These are phyloP conservation scores for Malaclemys terrapin DNA, from an alignment of 2,113 vertebrate genomes.

Conservation along the genomic window DNA sequence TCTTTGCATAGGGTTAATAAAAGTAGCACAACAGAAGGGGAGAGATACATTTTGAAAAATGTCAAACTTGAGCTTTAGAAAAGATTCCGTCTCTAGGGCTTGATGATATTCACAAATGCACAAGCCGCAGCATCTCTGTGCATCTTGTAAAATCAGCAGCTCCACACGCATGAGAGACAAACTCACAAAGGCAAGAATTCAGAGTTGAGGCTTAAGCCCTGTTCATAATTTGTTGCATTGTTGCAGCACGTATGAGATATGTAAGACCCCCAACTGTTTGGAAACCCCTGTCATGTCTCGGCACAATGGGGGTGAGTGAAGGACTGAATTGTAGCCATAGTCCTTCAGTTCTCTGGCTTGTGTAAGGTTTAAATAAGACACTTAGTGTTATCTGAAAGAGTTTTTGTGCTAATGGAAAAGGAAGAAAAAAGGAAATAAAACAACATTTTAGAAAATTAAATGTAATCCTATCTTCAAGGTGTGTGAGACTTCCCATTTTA, in stretches of 20 bases:
- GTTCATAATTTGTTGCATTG: constrained; percentile 80
- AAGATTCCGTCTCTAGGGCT: constrained; percentile 14
- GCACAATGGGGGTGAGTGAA: constrained; percentile 57
- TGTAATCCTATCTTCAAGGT: not conserved
- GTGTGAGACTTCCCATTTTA: not conserved
- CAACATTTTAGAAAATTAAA: constrained; percentile 40
- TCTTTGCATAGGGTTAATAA: not conserved
- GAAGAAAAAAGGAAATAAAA: constrained; percentile 9
- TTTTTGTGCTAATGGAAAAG: constrained; percentile 46
- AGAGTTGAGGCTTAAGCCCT: constrained; percentile 63
- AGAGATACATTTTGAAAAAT: not conserved
- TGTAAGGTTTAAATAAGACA: constrained; percentile 57
- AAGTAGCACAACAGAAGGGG: not conserved
- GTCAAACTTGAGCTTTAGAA: constrained; percentile 15
- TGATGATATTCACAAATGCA: constrained; percentile 8
- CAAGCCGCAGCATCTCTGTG: not conserved
- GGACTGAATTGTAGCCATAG: constrained; percentile 41
- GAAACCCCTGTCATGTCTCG: constrained; percentile 44
- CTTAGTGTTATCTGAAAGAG: constrained; percentile 21
- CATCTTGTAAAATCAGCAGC: constrained; percentile 31
- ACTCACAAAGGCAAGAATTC: constrained; percentile 76
- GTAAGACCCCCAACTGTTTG: constrained; percentile 65
- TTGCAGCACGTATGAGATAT: constrained; percentile 66
- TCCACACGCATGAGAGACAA: constrained; percentile 49
- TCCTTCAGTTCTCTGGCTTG: constrained; percentile 45